Conservation (phyloP, 2,888 invertebrate species). For the Tiphia femorata region DNA sequence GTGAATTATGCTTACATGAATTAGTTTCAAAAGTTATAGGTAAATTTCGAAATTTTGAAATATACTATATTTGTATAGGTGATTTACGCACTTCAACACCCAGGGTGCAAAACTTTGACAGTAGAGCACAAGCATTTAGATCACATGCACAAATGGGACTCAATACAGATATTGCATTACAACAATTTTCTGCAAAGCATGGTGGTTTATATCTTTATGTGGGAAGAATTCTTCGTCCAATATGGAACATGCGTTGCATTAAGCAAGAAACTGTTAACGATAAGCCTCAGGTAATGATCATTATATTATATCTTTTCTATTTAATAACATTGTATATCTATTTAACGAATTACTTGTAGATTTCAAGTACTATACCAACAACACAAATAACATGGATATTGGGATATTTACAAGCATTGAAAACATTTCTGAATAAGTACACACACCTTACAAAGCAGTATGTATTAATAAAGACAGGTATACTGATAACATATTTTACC, state of each 20-base stretch:
- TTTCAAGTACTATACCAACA: constrained; percentile 57
- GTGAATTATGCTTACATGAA: no score
- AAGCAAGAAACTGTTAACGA: constrained; percentile 68
- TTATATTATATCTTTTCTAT: neutral
- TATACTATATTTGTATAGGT: constrained; percentile 17
- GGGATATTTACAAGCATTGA: constrained; percentile 81
- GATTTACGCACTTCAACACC: constrained; percentile 64
- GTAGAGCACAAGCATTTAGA: constrained; percentile 41
- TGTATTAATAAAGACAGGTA: constrained; percentile 18
- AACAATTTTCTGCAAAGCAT: constrained; percentile 84
- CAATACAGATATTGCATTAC: constrained; percentile 52
- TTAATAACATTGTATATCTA: neutral
- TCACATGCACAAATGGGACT: constrained; percentile 46
- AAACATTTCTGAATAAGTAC: constrained; percentile 81
- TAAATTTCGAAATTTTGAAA: neutral
- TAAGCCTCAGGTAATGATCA: constrained; percentile 50
- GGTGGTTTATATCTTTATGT: constrained; percentile 94
- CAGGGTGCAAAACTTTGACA: constrained; percentile 51
- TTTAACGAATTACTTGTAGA: constrained; percentile 30
- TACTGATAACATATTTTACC: neutral
- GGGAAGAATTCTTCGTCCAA: constrained; percentile 86
- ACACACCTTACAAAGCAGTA: constrained; percentile 70
- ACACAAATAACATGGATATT: constrained; percentile 73
- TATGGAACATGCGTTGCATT: constrained; percentile 88
- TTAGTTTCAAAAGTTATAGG: no score